phyloP scores from a whole-genome alignment of 2,113 vertebrate species.

The Panurus biarmicus region DNA sequence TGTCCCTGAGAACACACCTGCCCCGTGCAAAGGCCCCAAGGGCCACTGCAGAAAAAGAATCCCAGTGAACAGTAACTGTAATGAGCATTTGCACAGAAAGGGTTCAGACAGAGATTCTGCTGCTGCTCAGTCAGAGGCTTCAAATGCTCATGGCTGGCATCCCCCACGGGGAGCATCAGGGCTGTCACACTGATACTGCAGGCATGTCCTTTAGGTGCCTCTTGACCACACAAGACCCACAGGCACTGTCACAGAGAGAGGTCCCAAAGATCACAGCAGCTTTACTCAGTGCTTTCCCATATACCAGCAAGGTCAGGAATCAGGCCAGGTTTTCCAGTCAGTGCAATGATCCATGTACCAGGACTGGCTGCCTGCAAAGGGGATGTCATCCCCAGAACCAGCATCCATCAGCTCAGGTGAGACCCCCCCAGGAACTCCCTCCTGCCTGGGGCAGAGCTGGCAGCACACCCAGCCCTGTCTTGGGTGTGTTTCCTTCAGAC shows the following conservation, averaged over 20 bases:
- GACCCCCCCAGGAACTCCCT: neutral
- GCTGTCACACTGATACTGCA: neutral
- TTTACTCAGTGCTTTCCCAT: neutral
- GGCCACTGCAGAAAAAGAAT: neutral
- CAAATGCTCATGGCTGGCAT: rapidly evolving
- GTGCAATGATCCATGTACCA: neutral
- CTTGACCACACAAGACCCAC: neutral
- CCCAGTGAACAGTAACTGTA: neutral
- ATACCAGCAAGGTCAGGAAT: neutral
- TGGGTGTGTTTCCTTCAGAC: neutral
- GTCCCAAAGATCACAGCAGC: neutral
- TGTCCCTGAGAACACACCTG: neutral
- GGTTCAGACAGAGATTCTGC: neutral
- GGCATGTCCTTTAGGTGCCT: neutral
- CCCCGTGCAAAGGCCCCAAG: neutral
- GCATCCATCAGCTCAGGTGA: neutral
- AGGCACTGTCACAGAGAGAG: neutral
- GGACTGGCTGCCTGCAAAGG: neutral
- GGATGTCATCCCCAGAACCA: neutral
- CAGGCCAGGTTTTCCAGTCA: no score
- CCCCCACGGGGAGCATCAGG: rapidly evolving
- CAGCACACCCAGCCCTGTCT: neutral
- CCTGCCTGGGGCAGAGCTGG: neutral
- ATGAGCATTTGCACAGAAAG: neutral
- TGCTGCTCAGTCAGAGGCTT: neutral